These are phyloP conservation scores for Paralichthys olivaceus DNA, from an alignment of 2,113 vertebrate genomes.

Conservation along the genomic window DNA sequence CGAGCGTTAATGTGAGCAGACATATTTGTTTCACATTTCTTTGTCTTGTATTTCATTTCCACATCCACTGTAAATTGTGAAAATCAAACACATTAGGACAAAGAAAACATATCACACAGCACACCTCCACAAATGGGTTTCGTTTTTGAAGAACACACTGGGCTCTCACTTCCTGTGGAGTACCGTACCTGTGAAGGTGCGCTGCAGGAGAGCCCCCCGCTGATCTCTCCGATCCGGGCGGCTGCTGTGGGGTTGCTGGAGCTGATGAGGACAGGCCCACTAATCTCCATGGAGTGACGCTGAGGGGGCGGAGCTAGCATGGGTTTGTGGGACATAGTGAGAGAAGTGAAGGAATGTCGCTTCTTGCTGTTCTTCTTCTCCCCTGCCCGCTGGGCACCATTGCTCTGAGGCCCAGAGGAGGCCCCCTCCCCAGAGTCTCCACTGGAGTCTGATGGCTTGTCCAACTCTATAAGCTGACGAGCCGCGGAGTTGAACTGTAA, in stretches of 20 bases:
- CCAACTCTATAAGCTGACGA: constrained; percentile 95
- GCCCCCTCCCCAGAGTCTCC: constrained; percentile 88
- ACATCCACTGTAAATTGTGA: not conserved
- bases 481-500: constrained; percentile 94
- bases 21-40: not conserved
- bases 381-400: constrained; percentile 86
- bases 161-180: not conserved
- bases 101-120: not conserved
- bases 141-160: too few species aligned
- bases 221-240: constrained; percentile 93
- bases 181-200: constrained; percentile 93
- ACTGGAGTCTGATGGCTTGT: constrained; percentile 88
- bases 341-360: constrained; percentile 97
- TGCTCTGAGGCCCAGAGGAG: constrained; percentile 86
- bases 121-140: not conserved
- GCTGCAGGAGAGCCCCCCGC: constrained; percentile 92
- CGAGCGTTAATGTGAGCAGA: too few species aligned
- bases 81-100: not conserved
- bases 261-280: constrained; percentile 97
- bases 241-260: constrained; percentile 97
- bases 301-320: constrained; percentile 92
- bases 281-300: constrained; percentile 99
- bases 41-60: not conserved
- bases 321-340: constrained; percentile 97
- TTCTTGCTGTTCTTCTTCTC: constrained; percentile 99